Evolutionary conservation across 2,797 vertebrate species (phyloP).

Genomic region (Myiotriccus ornatus): DNA sequence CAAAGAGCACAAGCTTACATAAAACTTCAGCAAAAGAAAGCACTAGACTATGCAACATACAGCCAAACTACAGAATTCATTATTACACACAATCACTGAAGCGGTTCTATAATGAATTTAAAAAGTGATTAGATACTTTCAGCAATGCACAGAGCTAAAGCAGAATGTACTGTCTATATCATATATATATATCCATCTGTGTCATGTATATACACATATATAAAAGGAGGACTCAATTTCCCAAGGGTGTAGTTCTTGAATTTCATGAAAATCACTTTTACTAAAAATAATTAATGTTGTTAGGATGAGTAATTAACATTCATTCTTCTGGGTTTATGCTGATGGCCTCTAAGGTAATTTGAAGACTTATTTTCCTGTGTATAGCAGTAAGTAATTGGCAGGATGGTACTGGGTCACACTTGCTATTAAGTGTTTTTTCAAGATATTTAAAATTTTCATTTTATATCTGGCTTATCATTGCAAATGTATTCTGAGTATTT

Average conservation of each 20-base stretch:
- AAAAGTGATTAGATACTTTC: not conserved
- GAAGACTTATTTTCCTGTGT: not conserved
- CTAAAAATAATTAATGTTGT: constrained; percentile 37
- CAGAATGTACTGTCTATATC: not conserved
- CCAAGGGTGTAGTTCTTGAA: not conserved
- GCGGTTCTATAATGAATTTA: not conserved
- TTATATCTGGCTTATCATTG: not conserved
- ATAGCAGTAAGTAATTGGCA: not conserved
- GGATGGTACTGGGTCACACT: not conserved
- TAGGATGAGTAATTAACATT: constrained; percentile 31
- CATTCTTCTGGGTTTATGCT: not conserved
- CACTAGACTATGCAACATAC: not conserved
- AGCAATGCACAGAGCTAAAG: not conserved
- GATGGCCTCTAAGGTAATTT: not conserved
- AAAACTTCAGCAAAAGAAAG: not conserved
- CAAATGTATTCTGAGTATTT: not conserved
- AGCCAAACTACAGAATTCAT: not conserved
- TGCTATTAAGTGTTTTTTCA: not conserved
- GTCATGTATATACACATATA: not conserved
- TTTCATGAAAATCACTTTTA: constrained; percentile 9
- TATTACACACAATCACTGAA: not conserved
- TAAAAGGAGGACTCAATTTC: not conserved
- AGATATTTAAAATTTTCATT: not conserved
- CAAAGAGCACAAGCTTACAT: not conserved
- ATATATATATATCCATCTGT: not conserved